phyloP scores from a whole-genome alignment of 2,888 invertebrate species.

The Heteromurus nitidus region DNA sequence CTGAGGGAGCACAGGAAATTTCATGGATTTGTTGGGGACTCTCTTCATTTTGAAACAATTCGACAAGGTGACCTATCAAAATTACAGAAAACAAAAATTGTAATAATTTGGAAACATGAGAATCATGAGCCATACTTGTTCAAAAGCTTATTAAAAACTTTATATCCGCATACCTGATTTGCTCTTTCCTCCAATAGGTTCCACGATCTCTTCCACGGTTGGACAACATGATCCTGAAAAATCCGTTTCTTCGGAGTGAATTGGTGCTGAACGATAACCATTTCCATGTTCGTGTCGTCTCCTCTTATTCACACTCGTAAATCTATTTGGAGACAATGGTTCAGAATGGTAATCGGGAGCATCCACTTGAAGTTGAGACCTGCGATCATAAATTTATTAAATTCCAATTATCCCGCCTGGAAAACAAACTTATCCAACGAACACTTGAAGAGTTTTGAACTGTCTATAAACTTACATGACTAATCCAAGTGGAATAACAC shows the following conservation, averaged over 20 bases:
- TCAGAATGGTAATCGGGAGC: slow-evolving; percentile 58
- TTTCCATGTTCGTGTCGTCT: slow-evolving; percentile 43
- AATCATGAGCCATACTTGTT: too few relatives aligned
- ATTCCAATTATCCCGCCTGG: too few relatives aligned
- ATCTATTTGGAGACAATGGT: slow-evolving; percentile 21
- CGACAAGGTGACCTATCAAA: slow-evolving; percentile 70
- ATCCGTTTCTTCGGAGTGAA: slow-evolving; percentile 46
- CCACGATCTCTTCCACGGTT: slow-evolving; percentile 84
- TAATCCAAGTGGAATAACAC: slow-evolving; percentile 43
- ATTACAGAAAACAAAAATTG: slow-evolving; percentile 11
- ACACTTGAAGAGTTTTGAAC: too few relatives aligned
- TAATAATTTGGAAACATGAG: too few relatives aligned
- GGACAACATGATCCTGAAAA: slow-evolving; percentile 82
- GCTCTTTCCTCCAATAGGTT: slow-evolving; percentile 86
- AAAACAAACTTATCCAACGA: too few relatives aligned
- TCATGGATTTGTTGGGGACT: slow-evolving; percentile 82
- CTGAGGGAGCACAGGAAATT: slow-evolving; percentile 84
- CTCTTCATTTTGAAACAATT: slow-evolving; percentile 74
- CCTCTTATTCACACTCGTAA: slow-evolving; percentile 34
- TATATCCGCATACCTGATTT: slow-evolving; percentile 77
- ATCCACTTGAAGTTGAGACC: slow-evolving; percentile 64
- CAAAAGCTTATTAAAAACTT: slow-evolving; percentile 7
- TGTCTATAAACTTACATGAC: slow-evolving; percentile 54
- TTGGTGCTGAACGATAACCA: slow-evolving; percentile 2
- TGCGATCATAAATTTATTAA: slow-evolving; percentile 1